Evolutionary conservation across 2,113 vertebrate species (phyloP).

Genomic region (Cathartes aura): DNA sequence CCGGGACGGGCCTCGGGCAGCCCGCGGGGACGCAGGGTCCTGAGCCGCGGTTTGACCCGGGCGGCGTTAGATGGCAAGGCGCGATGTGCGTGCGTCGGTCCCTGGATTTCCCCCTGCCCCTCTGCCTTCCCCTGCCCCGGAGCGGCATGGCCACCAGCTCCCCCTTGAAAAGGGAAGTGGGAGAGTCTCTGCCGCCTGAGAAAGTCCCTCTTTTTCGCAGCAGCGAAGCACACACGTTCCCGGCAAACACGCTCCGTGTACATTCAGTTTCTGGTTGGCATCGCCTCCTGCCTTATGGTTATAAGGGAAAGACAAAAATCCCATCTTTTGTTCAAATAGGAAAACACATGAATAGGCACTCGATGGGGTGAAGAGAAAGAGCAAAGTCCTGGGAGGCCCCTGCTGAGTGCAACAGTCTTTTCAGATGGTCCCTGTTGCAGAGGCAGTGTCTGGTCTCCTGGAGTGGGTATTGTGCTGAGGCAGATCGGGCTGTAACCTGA

Average conservation of each 20-base stretch:
- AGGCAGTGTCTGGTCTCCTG: not conserved
- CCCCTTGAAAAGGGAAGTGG: not conserved
- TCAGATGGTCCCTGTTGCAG: not conserved
- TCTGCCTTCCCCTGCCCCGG: not conserved
- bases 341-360: not conserved
- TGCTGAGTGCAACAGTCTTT: not conserved
- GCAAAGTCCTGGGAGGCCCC: not conserved
- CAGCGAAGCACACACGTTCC: not conserved
- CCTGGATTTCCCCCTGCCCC: not conserved
- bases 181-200: not conserved
- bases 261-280: not conserved
- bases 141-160: not conserved
- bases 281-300: not conserved
- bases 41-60: not conserved
- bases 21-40: not conserved
- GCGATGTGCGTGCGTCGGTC: not conserved
- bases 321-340: slow-evolving; percentile 23
- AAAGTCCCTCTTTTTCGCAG: not conserved
- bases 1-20: not conserved
- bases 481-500: not conserved
- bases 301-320: not conserved
- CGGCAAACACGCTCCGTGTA: not conserved
- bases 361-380: not conserved
- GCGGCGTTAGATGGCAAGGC: not conserved
- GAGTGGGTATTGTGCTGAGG: not conserved